Evolutionary conservation across 1,140 invertebrate genomes (phyloP).

Genomic region (Hesperophylax magnus): DNA sequence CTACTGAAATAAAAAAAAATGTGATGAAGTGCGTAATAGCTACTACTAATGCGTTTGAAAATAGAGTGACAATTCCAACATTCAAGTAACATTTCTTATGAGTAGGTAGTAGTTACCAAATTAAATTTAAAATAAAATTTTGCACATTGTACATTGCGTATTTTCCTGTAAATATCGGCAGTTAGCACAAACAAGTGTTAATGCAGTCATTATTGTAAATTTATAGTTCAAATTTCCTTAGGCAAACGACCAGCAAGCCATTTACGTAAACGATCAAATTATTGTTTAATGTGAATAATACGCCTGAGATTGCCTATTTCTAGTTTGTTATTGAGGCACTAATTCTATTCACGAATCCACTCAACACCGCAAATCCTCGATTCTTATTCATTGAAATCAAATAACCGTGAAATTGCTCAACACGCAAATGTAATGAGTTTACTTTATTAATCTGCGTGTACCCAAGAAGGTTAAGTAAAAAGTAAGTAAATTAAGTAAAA

Average conservation of each 20-base stretch:
- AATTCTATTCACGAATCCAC: conserved; percentile 20
- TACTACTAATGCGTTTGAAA: no score
- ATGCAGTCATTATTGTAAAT: conserved; percentile 15
- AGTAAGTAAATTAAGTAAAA: no score
- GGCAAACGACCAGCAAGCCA: conserved; percentile 1
- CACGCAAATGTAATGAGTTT: background rate
- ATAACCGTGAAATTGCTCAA: conserved; percentile 20
- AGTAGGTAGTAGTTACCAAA: no score
- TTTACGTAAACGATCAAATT: conserved; percentile 38
- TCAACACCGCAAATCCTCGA: background rate
- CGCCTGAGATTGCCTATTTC: background rate
- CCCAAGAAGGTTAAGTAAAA: no score
- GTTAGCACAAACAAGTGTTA: conserved; percentile 29
- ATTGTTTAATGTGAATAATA: conserved; percentile 28
- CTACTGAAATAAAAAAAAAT: no score
- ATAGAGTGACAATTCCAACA: no score
- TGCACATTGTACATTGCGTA: no score
- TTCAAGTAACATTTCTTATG: no score
- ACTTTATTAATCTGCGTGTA: background rate
- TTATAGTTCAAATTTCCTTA: conserved; percentile 24
- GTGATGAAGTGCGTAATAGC: no score
- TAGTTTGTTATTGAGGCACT: conserved; percentile 3
- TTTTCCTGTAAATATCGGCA: no score
- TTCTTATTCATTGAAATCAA: conserved; percentile 1
- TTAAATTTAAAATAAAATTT: no score